Evolutionary conservation across 2,797 vertebrate species (phyloP), one percentile per base, ranked within the genome.

Genomic region (Channallabes apus): DNA sequence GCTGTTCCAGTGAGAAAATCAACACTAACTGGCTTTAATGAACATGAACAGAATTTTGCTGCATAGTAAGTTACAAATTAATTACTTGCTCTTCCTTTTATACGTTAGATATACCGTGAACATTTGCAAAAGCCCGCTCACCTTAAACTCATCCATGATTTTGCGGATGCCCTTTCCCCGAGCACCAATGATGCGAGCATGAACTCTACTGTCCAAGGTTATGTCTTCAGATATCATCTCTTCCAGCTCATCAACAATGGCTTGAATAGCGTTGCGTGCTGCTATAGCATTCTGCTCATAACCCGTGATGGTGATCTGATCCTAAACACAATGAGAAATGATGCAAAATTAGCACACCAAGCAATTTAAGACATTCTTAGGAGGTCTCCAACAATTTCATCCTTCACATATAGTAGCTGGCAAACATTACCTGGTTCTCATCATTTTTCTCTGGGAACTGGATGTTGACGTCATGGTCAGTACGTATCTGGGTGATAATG

Each of bases 111-210:
- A 22, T 18, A 27, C 54, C 11, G 6, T 80, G 7, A 65, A 29
- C 2, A 1, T 35, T 80, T 38, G 20, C 15, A 80, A 80, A 12
- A 80, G 51, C 0, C 17, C 14, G 41, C 18, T 93, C 88, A 98
- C 98, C 96, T 99, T 99, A 93, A 98, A 99, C 85, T 99, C 98
- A 46, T 99, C 98, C 98, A 99, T 99, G 93, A 99, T 97, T 91
- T 96, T 99, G 86, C 97, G 98, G 91, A 99, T 98, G 90, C 97
- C 98, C 92, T 99, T 99, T 82, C 98, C 98, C 0, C 98, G 97
- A 20, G 96, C 98, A 0, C 98, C 98, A 0, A 99, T 99, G 86
- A 99, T 97, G 87, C 98, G 97, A 2, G 98, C 98, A 0, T 99
- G 98, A 59, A 99, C 97, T 6, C 96, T 96, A 93, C 97, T 97